Evolutionary conservation across 2,888 invertebrate species (phyloP).

Genomic region (Tipula vernalis): DNA sequence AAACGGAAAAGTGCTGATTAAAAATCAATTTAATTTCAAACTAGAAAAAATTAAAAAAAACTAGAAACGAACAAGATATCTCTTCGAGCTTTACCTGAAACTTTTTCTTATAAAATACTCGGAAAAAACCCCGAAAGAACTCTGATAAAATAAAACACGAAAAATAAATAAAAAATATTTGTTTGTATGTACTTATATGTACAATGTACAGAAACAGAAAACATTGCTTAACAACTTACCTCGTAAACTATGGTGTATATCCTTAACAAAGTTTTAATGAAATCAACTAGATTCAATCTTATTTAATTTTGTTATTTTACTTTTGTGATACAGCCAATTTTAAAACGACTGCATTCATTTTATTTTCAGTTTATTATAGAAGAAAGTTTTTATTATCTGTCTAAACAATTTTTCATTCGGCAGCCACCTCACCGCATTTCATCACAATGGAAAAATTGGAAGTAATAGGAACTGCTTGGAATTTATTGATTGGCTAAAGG

Average conservation of each 20-base stretch:
- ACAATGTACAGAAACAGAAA: not conserved
- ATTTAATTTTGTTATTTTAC: not conserved
- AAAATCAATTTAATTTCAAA: not conserved
- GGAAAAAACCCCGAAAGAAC: not conserved
- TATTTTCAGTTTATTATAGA: not conserved
- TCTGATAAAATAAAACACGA: not conserved
- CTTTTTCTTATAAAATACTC: not conserved
- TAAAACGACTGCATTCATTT: not conserved
- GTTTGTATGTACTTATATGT: not conserved
- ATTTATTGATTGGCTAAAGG: too few species aligned
- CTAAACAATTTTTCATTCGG: too few species aligned
- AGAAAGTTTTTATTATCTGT: too few species aligned
- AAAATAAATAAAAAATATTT: not conserved
- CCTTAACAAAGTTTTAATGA: not conserved
- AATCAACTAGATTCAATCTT: not conserved
- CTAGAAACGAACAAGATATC: not conserved
- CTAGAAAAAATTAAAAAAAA: not conserved
- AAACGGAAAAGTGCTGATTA: not conserved
- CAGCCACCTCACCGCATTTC: too few species aligned
- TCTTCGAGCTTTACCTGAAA: not conserved
- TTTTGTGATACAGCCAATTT: not conserved
- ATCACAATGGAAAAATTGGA: too few species aligned
- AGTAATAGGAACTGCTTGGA: too few species aligned
- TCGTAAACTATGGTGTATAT: not conserved
- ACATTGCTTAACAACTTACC: not conserved